A percentile compares a stretch with the other conserved stretches of the same genome.
Evolutionary conservation across 2,797 vertebrate species (phyloP).

Genomic region (Telmatherina bonti): DNA sequence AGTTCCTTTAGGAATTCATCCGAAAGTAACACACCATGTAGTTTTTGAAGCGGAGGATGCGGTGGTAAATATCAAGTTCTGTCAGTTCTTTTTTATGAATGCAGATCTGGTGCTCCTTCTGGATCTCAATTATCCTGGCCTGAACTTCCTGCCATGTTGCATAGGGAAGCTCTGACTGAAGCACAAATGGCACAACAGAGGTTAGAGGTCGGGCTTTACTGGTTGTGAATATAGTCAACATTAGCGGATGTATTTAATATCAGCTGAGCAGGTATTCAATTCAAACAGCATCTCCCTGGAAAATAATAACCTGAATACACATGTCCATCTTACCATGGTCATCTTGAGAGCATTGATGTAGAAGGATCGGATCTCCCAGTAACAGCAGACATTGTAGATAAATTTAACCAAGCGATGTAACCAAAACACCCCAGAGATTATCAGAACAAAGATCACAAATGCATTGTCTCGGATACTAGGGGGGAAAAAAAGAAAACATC

Average conservation of each 20-base stretch:
- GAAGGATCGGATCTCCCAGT: constrained; percentile 98
- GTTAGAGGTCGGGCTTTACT: background rate
- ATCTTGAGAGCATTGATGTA: constrained; percentile 95
- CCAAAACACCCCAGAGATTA: constrained; percentile 97
- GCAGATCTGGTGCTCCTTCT: constrained; percentile 99
- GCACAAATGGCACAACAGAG: constrained; percentile 8
- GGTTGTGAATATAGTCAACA: no score
- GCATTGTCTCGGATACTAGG: constrained; percentile 92
- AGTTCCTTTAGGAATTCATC: background rate
- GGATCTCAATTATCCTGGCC: constrained; percentile 96
- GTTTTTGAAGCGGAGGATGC: constrained; percentile 98
- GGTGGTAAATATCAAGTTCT: constrained; percentile 96
- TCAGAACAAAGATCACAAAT: constrained; percentile 93
- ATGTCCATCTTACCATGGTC: constrained; percentile 88
- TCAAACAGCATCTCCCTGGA: background rate
- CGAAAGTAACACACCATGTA: constrained; percentile 89
- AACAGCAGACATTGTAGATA: constrained; percentile 98
- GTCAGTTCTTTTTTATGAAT: constrained; percentile 98
- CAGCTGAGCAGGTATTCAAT: background rate
- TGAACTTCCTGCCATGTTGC: constrained; percentile 99
- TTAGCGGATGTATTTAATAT: background rate
- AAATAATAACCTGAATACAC: background rate
- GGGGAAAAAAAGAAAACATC: constrained; percentile 8
- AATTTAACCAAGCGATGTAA: constrained; percentile 96
- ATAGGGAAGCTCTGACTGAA: constrained; percentile 91